Evolutionary conservation across 2,113 vertebrate genomes (phyloP).

Genomic region (Ranitomeya imitator): DNA sequence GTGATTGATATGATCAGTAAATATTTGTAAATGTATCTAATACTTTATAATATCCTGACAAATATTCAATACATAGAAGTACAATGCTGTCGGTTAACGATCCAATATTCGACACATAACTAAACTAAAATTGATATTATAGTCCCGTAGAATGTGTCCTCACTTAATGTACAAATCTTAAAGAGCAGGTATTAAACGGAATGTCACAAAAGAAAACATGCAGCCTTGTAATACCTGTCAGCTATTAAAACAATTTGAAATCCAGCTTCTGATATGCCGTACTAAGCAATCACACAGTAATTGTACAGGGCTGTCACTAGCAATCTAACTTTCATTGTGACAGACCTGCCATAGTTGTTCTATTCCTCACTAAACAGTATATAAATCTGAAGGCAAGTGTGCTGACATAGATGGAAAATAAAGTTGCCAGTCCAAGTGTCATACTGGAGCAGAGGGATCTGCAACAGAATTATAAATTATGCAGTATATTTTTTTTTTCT

Average conservation of each 20-base stretch:
- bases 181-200: not conserved
- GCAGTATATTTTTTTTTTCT: not conserved
- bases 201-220: not conserved
- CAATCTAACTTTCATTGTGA: constrained; percentile 12
- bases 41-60: too few species aligned
- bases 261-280: not conserved
- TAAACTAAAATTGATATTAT: not conserved
- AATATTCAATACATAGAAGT: too few species aligned
- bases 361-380: not conserved
- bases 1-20: too few species aligned
- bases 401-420: not conserved
- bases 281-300: not conserved
- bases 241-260: constrained; percentile 11
- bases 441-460: not conserved
- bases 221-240: not conserved
- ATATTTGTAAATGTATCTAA: too few species aligned
- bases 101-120: not conserved
- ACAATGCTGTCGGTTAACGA: too few species aligned
- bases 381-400: not conserved
- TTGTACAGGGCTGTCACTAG: not conserved
- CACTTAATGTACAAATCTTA: not conserved
- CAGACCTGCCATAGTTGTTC: not conserved
- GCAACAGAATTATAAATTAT: not conserved
- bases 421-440: not conserved
- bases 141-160: not conserved